These are phyloP conservation scores for Microctenopoma steveboyesi DNA, from an alignment of 2,797 vertebrate species.

Conservation along the genomic window DNA sequence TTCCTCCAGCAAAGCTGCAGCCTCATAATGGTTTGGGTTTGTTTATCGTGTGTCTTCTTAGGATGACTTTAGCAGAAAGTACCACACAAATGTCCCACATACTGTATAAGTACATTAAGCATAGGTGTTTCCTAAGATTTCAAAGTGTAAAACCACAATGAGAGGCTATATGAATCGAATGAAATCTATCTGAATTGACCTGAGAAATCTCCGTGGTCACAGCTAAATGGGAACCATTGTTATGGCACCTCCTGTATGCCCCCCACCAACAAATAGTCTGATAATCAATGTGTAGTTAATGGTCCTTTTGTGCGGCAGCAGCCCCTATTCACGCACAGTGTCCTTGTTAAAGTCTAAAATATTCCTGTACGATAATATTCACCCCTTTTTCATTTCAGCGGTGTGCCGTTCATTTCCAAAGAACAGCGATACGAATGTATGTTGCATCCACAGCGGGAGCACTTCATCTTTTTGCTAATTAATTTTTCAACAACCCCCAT, in stretches of 20 bases:
- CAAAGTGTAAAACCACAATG: background rate
- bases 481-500: constrained; percentile 66
- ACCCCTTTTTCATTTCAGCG: constrained; percentile 17
- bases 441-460: constrained; percentile 39
- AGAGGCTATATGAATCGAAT: background rate
- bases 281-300: background rate
- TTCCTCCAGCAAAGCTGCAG: constrained; percentile 8
- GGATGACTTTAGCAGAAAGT: constrained; percentile 20
- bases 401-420: constrained; percentile 34
- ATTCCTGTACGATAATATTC: constrained; percentile 31
- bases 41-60: background rate
- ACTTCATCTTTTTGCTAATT: constrained; percentile 65
- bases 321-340: background rate
- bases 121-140: background rate
- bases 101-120: background rate
- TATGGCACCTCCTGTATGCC: background rate
- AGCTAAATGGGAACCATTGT: constrained; percentile 2
- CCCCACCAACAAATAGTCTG: constrained; percentile 3
- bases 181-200: background rate
- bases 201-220: background rate
- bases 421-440: constrained; percentile 44
- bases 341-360: constrained; percentile 32
- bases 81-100: background rate
- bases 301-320: background rate
- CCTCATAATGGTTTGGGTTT: background rate